Evolutionary conservation across 1,140 invertebrate genomes (phyloP).

Genomic region (Drosophila kurseongensis): DNA sequence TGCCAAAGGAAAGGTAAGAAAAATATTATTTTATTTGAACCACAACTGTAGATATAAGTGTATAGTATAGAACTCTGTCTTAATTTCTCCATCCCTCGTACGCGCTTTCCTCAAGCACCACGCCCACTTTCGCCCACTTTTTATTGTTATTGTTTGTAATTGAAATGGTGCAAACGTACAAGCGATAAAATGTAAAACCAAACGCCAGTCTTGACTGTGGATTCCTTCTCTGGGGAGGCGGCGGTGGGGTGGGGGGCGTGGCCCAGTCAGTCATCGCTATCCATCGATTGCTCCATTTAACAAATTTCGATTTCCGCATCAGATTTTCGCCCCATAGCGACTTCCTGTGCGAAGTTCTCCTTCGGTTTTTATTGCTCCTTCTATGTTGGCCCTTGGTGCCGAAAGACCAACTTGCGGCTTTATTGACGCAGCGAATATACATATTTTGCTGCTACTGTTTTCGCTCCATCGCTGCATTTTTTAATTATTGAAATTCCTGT

Average conservation of each 20-base stretch:
- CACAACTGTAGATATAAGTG: neutral
- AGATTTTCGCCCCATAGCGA: conserved; percentile 73
- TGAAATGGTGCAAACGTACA: conserved; percentile 83
- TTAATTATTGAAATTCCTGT: conserved; percentile 69
- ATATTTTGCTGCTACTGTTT: conserved; percentile 9
- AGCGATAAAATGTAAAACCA: conserved; percentile 81
- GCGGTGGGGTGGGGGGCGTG: conserved; percentile 6
- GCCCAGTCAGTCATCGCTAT: conserved; percentile 49
- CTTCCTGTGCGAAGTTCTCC: conserved; percentile 68
- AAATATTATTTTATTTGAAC: neutral
- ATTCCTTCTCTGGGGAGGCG: conserved; percentile 1
- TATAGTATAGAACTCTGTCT: conserved; percentile 21
- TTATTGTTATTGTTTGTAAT: conserved; percentile 83
- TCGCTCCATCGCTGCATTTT: conserved; percentile 53
- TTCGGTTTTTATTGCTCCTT: conserved; percentile 67
- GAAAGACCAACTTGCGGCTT: conserved; percentile 36
- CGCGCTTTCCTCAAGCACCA: conserved; percentile 57
- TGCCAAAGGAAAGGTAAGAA: too few species aligned
- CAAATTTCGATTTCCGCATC: conserved; percentile 82
- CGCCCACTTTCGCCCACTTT: conserved; percentile 47
- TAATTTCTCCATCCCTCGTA: conserved; percentile 14
- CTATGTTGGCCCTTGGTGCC: neutral
- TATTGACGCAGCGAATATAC: conserved; percentile 50
- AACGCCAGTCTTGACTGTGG: conserved; percentile 42
- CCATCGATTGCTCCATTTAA: conserved; percentile 83